Base-by-base conservation (phyloP, 1,140 invertebrate species). In the Agrypnia vestita region DNA sequence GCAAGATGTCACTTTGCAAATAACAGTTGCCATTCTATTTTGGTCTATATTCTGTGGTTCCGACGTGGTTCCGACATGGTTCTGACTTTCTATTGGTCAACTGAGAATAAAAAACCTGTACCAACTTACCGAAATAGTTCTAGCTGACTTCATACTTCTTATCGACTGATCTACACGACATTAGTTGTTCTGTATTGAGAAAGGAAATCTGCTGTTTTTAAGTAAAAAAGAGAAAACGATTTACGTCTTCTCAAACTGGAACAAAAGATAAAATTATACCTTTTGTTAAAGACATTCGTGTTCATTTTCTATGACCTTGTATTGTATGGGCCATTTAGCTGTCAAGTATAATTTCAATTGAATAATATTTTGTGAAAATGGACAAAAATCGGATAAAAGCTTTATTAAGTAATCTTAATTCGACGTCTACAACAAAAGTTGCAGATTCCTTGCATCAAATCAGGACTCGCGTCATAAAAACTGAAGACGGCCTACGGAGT, bases 371-470 rank as follows among this genome's bases (percentile, higher is more conserved):
- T 49, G 7, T 47, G 69, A 72, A 78, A 84, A 89, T 89, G 88
- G 88, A 89, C 84, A 86, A 84, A 84, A 86, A 80, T 75, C 82
- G 86, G 67, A 80, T 89, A n/a, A 87, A 88, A 85, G 61, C 81
- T 10, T 75, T 84, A 49, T 82, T 89, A 81, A 85, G 86, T 71
- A 85, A 85, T 17, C 80, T 89, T 55, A 88, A 88, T 85, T 88
- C 88, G 44, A 81, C 86, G 15, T 83, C 86, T 17, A 87, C 88
- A 51, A 84, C 81, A 79, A 84, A 85, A 67, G 86, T 89, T 73
- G 85, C 87, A 82, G 87, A 89, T 81, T 81, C 85, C 76, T 78
- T 89, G 11, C 71, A 86, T 79, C 87, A 87, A 85, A 88, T 89
- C 78, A 85, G 87, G 84, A 86, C 85, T 78, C 86, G 86, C 81